Evolutionary conservation across 1,140 invertebrate genomes (phyloP), one percentile per base, ranked within the genome.

Genomic region (Lanistes nyassanus): DNA sequence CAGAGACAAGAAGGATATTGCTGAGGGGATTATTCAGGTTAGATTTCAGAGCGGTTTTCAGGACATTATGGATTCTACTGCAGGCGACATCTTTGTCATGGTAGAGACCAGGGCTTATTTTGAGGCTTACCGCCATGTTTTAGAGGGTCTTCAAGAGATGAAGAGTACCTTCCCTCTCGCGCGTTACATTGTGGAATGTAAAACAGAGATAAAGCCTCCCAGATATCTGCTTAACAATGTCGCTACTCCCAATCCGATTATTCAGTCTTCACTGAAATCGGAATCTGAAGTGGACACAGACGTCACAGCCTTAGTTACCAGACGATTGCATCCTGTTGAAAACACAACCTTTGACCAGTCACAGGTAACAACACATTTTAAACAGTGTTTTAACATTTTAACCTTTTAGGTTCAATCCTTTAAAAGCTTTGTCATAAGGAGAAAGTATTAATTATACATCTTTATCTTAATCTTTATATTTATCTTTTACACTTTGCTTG

Each of bases 31-130:
- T 21, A 34, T 82, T 16, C 53, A 79, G 21, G 55, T 83, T 37
- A 84, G 90, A 92, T 86, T 89, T 85, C 37, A 79, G 34, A 76
- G 60, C 42, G 55, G 66, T 29, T 3, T 78, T 7, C 67, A 80
- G 29, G 42, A 75, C 9, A 42, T 80, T n/a, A 37, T 76, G 7
- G 70, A 68, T 34, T 64, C 67, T 0, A 36, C 66, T 6, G 39
- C 76, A 31, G 36, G 47, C 37, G 67, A 76, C 31, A 53, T 34
- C 6, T 85, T 86, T 62, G 64, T 84, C 7, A 90, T 91, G 86
- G 84, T 88, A n/a, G 91, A 91, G 81, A 90, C 90, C 2, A 84
- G 82, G 26, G 90, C 90, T 6, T 91, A 88, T 78, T 91, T 91
- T 81, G 90, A 91, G 81, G 86, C 90, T 11, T 91, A 91, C 77